Conservation (phyloP, 2,113 vertebrate genomes). For the Cochlearius cochlearius region DNA sequence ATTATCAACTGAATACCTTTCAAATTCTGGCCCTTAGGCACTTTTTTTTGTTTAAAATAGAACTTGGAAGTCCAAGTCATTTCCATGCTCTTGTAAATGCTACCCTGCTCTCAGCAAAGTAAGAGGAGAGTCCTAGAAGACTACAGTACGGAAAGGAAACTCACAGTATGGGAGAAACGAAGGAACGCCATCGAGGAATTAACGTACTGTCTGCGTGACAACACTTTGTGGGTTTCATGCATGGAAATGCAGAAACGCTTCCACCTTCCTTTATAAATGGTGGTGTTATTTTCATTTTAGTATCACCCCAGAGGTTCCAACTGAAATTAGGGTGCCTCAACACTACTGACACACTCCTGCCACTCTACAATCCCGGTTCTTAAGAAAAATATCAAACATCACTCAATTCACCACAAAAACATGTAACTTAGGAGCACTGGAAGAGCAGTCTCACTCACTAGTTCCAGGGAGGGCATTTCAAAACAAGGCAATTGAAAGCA, state of each 20-base stretch:
- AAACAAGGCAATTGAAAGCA: neutral
- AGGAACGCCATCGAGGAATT: neutral
- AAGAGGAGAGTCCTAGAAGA: neutral
- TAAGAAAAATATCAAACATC: neutral
- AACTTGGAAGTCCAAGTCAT: neutral
- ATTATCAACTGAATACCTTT: neutral
- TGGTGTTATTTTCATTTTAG: neutral
- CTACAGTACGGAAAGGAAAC: neutral
- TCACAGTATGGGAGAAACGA: neutral
- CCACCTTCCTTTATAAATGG: neutral
- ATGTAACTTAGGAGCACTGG: neutral
- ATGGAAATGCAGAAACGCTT: neutral
- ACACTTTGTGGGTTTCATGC: neutral
- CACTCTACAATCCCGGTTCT: neutral
- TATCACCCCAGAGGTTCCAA: neutral
- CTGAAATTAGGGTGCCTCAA: neutral
- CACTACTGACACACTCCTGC: accelerated
- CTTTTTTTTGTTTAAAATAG: neutral
- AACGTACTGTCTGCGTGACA: neutral
- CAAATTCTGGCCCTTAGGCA: neutral
- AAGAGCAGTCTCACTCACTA: neutral
- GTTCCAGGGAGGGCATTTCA: neutral
- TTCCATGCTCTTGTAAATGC: neutral
- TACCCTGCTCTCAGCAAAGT: neutral
- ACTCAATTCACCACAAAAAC: neutral